A percentile compares a stretch with the other conserved stretches of the same genome.
Evolutionary conservation across 2,113 vertebrate genomes (phyloP).

Genomic region (Ptychochromis oligacanthus): DNA sequence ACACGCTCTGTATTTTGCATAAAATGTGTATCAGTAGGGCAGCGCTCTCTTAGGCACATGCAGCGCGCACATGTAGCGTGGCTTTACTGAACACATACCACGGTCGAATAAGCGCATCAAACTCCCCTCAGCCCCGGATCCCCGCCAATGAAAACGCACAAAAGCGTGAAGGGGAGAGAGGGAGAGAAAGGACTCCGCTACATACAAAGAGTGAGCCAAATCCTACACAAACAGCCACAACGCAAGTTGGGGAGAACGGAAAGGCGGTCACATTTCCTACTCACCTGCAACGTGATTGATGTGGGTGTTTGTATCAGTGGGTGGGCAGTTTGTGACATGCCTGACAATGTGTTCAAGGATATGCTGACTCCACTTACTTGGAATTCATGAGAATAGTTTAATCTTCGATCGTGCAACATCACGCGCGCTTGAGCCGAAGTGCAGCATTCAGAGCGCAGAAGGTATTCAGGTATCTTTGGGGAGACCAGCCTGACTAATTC

Average conservation of each 20-base stretch:
- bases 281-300: slow-evolving; percentile 79
- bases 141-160: slow-evolving; percentile 77
- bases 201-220: slow-evolving; percentile 64
- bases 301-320: slow-evolving; percentile 72
- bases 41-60: slow-evolving; percentile 79
- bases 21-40: slow-evolving; percentile 87
- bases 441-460: slow-evolving; percentile 33
- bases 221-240: slow-evolving; percentile 59
- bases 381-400: slow-evolving; percentile 60
- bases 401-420: slow-evolving; percentile 56
- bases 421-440: slow-evolving; percentile 24
- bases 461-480: slow-evolving; percentile 43
- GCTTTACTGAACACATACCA: slow-evolving; percentile 70
- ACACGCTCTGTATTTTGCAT: slow-evolving; percentile 78
- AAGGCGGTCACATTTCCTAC: slow-evolving; percentile 74
- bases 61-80: slow-evolving; percentile 77
- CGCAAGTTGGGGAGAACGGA: slow-evolving; percentile 59
- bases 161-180: slow-evolving; percentile 56
- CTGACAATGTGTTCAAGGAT: slow-evolving; percentile 51
- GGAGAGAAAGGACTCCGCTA: slow-evolving; percentile 49
- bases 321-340: slow-evolving; percentile 60
- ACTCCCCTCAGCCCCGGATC: slow-evolving; percentile 64
- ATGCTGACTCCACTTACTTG: slow-evolving; percentile 61
- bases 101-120: slow-evolving; percentile 74
- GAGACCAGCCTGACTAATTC: slow-evolving; percentile 22